Evolutionary conservation across 1,140 invertebrate species (phyloP).

Genomic region (Diprion similis): DNA sequence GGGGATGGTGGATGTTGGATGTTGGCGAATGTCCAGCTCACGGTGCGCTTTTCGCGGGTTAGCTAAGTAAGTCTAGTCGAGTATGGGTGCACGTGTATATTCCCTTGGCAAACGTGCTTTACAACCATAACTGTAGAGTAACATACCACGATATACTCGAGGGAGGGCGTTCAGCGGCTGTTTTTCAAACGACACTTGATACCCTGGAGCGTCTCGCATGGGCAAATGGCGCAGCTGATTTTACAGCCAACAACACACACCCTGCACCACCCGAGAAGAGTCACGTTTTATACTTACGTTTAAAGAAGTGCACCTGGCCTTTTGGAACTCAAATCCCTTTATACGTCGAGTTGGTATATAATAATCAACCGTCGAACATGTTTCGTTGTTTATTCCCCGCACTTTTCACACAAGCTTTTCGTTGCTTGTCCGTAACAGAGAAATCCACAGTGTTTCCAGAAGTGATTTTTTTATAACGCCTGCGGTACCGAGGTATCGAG

Average conservation of each 20-base stretch:
- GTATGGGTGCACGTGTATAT: too few relatives aligned
- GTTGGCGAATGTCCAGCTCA: not conserved
- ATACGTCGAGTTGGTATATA: too few relatives aligned
- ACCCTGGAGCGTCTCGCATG: not conserved
- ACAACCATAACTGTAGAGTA: not conserved
- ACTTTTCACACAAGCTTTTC: too few relatives aligned
- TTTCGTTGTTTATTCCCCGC: too few relatives aligned
- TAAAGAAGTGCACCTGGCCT: too few relatives aligned
- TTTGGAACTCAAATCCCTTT: too few relatives aligned
- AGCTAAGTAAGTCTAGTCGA: not conserved
- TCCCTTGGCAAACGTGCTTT: not conserved
- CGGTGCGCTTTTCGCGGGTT: not conserved
- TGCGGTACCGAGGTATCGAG: too few relatives aligned
- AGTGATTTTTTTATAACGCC: too few relatives aligned
- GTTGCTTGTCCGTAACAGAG: too few relatives aligned
- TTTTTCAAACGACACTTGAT: conserved; percentile 3
- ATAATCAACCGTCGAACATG: too few relatives aligned
- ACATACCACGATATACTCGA: not conserved
- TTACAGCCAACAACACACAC: too few relatives aligned
- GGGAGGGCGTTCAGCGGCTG: not conserved
- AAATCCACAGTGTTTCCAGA: too few relatives aligned
- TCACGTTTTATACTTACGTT: not conserved
- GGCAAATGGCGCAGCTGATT: not conserved
- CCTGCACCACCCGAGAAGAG: not conserved
- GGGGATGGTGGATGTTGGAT: not conserved